Base-by-base conservation (phyloP, 2,113 vertebrate genomes). In the Rhabdornis inornatus region DNA sequence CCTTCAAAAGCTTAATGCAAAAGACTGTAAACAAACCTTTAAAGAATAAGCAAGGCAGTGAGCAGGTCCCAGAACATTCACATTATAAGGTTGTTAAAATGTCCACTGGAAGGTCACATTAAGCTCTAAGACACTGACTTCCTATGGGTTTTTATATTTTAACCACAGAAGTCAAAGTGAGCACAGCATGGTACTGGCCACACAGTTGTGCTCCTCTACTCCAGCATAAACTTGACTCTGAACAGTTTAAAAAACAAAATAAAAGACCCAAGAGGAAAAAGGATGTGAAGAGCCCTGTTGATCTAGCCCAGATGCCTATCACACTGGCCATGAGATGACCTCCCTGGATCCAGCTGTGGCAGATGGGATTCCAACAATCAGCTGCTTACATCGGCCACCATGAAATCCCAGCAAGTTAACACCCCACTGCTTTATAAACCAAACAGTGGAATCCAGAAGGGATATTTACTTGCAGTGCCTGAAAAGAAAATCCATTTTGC, bases 121-220 rank as follows among this genome's bases (percentile, higher is more conserved):
- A 92, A 91, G 44, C 30, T 68, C n/a, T 28, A 42, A 72, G 23
- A 42, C 78, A 37, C 0, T 57, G 59, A 65, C 45, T 69, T 91
- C 45, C 16, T 47, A 40, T 33, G 37, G 9, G 42, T 13, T 69
- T 93, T 87, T 11, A 24, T 30, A 56, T 39, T 24, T 50, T 37
- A 31, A 30, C 23, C 50, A 57, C 2, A 1, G 47, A 84, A 64
- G 39, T 8, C 56, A 33, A 69, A 86, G 37, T 13, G 59, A 87
- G 70, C 27, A 37, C 21, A 47, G n/a, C 47, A 68, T 4, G 18
- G 25, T 4, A 30, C 0, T 60, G 53, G n/a, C n/a, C 21, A 8
- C 0, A 0, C 37, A 69, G 42, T 2, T 44, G 6, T 19, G 56
- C 21, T 47, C 8, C 45, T 25, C 35, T 19, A 60, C 11, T 21